Conservation (phyloP, 2,888 invertebrate species). For the Melanophora roralis region DNA sequence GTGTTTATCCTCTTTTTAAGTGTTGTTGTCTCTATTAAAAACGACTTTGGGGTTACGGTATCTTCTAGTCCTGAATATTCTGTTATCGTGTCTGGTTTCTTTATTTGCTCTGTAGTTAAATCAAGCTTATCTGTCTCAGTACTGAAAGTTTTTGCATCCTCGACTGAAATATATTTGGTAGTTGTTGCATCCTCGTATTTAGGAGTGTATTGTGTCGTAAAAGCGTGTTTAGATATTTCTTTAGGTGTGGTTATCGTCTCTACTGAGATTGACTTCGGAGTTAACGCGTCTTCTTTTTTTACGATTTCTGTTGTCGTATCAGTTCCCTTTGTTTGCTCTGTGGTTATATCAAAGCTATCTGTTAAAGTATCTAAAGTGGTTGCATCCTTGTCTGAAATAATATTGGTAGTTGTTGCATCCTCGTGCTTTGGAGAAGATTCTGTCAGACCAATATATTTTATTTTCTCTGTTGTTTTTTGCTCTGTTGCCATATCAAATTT, state of each 20-base stretch:
- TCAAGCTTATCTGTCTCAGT: background rate
- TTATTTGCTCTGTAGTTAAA: background rate
- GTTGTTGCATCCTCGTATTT: background rate
- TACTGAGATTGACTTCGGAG: background rate
- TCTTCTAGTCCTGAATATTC: too few species aligned
- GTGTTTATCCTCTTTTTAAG: too few species aligned
- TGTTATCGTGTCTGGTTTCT: too few species aligned
- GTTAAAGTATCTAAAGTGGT: background rate
- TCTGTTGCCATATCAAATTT: background rate
- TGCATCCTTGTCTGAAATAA: background rate
- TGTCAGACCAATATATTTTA: too few species aligned
- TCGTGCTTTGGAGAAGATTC: background rate
- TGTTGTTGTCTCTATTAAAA: background rate
- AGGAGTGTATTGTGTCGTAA: too few species aligned
- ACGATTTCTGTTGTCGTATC: background rate
- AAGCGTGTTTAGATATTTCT: background rate
- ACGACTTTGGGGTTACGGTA: background rate
- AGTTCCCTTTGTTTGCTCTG: background rate
- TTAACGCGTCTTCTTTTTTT: background rate
- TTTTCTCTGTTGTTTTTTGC: too few species aligned
- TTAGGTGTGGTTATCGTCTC: background rate
- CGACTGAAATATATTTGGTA: background rate
- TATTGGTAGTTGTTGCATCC: background rate
- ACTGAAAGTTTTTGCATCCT: too few species aligned
- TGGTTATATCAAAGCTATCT: background rate